Conservation (phyloP, 2,113 vertebrate species). For the Cynopterus brachyotis region DNA sequence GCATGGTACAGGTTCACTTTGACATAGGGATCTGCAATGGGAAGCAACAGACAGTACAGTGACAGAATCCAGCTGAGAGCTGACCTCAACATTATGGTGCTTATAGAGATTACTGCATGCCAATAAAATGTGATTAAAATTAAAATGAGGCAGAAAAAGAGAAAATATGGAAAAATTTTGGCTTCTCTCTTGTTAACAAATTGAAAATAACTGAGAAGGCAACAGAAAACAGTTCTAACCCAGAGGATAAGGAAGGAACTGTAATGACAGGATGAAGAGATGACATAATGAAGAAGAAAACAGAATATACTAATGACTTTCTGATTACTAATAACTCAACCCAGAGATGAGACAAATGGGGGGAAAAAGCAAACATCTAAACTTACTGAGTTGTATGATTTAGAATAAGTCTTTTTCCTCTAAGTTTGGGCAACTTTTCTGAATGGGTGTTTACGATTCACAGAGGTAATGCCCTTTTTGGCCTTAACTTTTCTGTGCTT, state of each 20-base stretch:
- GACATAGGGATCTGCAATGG: constrained; percentile 93
- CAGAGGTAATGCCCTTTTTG: not conserved
- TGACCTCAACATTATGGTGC: not conserved
- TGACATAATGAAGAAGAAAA: not conserved
- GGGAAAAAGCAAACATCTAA: not conserved
- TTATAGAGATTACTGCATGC: not conserved
- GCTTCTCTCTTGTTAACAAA: not conserved
- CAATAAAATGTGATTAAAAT: not conserved
- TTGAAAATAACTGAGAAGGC: not conserved
- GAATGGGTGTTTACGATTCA: not conserved
- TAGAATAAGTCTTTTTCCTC: not conserved
- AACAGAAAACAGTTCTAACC: not conserved
- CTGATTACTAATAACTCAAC: not conserved
- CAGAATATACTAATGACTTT: not conserved
- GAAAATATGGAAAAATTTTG: not conserved
- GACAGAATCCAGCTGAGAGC: accelerated
- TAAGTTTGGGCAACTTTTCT: not conserved
- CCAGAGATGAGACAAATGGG: not conserved
- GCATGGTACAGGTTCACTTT: constrained; percentile 98
- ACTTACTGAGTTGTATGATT: no score
- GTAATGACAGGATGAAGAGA: not conserved
- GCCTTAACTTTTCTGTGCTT: not conserved
- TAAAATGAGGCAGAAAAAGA: not conserved
- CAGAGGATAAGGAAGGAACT: not conserved
- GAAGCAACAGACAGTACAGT: constrained; percentile 35